These are phyloP conservation scores for Silurus lanzhouensis DNA, from an alignment of 2,797 vertebrate species.

Conservation along the genomic window DNA sequence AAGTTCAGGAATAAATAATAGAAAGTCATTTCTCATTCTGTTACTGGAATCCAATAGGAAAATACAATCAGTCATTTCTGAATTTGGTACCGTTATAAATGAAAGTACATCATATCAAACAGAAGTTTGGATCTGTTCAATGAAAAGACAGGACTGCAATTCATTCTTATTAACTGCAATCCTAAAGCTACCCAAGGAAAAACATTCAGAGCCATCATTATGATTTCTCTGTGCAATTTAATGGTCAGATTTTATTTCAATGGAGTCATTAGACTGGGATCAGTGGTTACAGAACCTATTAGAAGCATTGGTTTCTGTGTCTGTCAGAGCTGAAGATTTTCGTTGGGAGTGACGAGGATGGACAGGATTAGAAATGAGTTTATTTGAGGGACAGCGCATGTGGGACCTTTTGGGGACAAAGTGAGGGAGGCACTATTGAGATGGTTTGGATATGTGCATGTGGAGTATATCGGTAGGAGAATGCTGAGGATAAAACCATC, in stretches of 20 bases:
- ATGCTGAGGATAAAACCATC: no score
- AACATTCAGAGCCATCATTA: background rate
- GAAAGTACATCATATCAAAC: background rate
- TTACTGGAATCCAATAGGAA: background rate
- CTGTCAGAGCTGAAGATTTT: no score
- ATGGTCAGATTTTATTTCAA: background rate
- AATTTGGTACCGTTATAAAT: background rate
- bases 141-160: background rate
- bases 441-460: no score
- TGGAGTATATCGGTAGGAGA: no score
- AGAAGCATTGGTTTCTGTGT: background rate
- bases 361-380: no score
- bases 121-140: background rate
- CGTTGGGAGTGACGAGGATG: no score
- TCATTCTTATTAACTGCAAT: background rate
- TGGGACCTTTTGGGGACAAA: no score
- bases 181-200: background rate
- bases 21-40: background rate
- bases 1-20: background rate
- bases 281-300: background rate
- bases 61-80: background rate
- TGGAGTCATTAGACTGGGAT: background rate
- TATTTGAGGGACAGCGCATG: no score
- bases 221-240: background rate
- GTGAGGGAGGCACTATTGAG: no score